phyloP scores from a whole-genome alignment of 2,797 vertebrate genomes.

The Melanotaenia nigrans region DNA sequence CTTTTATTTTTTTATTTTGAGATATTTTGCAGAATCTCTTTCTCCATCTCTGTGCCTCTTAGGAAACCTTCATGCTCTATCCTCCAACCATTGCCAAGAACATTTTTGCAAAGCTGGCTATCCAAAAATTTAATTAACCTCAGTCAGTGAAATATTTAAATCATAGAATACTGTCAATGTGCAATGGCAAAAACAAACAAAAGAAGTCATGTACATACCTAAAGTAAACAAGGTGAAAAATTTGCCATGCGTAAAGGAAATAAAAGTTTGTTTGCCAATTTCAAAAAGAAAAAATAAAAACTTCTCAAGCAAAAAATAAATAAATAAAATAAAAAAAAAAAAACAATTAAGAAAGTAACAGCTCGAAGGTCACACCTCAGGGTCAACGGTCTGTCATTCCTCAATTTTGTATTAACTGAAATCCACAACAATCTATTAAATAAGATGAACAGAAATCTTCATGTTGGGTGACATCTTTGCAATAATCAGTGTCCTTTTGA shows the following conservation, averaged over 20 bases:
- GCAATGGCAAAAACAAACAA: too few species aligned
- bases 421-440: slow-evolving; percentile 33
- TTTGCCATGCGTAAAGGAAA: too few species aligned
- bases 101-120: not conserved
- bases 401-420: slow-evolving; percentile 43
- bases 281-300: not conserved
- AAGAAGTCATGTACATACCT: too few species aligned
- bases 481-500: slow-evolving; percentile 58
- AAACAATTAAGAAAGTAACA: slow-evolving; percentile 7
- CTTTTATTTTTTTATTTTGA: not conserved
- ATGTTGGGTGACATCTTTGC: slow-evolving; percentile 43
- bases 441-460: slow-evolving; percentile 50
- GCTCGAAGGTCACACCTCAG: slow-evolving; percentile 23
- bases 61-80: not conserved
- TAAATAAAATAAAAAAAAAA: not conserved
- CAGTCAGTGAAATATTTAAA: too few species aligned
- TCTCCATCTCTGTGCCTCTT: not conserved
- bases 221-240: too few species aligned
- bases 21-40: not conserved
- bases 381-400: slow-evolving; percentile 55
- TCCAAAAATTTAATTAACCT: too few species aligned
- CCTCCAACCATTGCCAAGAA: not conserved
- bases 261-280: too few species aligned
- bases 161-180: too few species aligned
- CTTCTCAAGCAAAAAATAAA: slow-evolving; percentile 6